phyloP scores from a whole-genome alignment of 2,113 vertebrate genomes.

The Pavo muticus region DNA sequence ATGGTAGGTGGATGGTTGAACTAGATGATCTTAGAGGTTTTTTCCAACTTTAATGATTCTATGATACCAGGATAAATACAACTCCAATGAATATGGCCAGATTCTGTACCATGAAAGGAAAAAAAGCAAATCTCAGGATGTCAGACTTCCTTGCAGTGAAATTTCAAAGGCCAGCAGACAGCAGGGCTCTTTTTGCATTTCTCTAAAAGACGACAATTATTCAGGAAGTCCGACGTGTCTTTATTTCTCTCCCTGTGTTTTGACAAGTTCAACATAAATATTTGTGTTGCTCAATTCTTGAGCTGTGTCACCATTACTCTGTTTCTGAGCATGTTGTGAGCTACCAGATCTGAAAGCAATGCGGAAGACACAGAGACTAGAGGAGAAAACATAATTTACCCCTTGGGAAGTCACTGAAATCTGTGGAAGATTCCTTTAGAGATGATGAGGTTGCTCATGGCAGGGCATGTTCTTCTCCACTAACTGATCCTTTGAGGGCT shows the following conservation, averaged over 20 bases:
- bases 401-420: neutral
- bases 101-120: neutral
- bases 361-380: neutral
- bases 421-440: neutral
- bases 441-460: neutral
- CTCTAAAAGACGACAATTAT: neutral
- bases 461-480: neutral
- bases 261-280: conserved; percentile 28
- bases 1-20: no score
- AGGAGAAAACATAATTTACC: neutral
- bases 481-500: neutral
- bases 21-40: no score
- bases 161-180: neutral
- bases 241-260: neutral
- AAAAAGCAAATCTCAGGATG: neutral
- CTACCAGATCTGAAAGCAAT: neutral
- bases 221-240: neutral
- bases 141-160: neutral
- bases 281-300: neutral
- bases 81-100: neutral
- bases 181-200: neutral
- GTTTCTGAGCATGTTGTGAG: neutral
- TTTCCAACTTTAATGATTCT: no score
- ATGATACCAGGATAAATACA: neutral
- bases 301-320: neutral